Base-by-base conservation (phyloP, 2,888 invertebrate genomes). In the Serripes groenlandicus region DNA sequence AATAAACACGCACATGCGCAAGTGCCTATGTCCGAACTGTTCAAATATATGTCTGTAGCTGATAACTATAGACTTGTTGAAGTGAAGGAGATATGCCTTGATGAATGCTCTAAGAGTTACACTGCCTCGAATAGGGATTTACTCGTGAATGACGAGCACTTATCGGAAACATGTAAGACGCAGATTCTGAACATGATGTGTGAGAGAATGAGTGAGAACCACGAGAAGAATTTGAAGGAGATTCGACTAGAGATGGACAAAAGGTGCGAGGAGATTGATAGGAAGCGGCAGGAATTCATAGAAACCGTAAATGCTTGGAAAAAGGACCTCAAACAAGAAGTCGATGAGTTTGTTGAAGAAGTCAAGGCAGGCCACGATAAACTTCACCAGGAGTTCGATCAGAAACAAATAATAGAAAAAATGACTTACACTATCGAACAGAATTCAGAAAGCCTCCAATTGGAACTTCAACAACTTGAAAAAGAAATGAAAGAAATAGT, bases 131-230 rank as follows among this genome's bases (percentile, higher is more conserved):
- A 66, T 34, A 73, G 85, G 32, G 64, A 52, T 56, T 52, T 60
- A 26, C 37, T 85, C 1, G 49, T 73, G 0, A 42, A 78, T 11
- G 81, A 81, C n/a, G 62, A 76, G 42, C 78, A 84, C 42, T n/a
- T 85, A 1, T 35, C 64, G 9, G 85, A 85, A 4, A 79, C 62
- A 28, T 75, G 79, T 21, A 85, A 85, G 60, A 26, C 81, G 4
- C 73, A 72, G 30, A 79, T 85, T 28, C 15, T 85, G 30, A 77
- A 81, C 30, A 52, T 71, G 32, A 74, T 85, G 70, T 85, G 76
- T 52, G 81, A 81, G 34, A 74, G 42, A 9, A 74, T 77, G 72
- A 73, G 34, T n/a, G 21, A 26, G 23, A 56, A 75, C 21, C 74
- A 76, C 30, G 81, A 78, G 7, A 60, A 30, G 18, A 78, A 76